A percentile compares a stretch with the other conserved stretches of the same genome.
These are phyloP conservation scores for Spongilla lacustris DNA, from an alignment of 37 sponge, comb jelly and placozoan genomes.

Conservation along the genomic window DNA sequence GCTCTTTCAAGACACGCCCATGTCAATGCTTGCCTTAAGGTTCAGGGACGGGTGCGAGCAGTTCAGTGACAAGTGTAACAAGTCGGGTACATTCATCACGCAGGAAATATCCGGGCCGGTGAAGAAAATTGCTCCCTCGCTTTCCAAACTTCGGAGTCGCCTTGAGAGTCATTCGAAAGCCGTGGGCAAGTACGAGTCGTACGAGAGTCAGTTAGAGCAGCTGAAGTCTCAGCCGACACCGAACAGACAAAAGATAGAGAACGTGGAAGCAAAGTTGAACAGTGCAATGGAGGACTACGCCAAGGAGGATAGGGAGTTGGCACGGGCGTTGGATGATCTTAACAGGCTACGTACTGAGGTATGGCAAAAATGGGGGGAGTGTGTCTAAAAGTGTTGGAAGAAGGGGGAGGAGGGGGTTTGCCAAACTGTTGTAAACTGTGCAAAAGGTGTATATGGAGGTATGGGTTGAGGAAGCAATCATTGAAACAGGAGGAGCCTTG, in stretches of 20 bases:
- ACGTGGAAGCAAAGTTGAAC: conserved; percentile 57
- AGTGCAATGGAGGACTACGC: conserved; percentile 55
- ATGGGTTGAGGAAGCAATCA: background rate
- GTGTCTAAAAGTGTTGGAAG: background rate
- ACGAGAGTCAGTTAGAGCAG: conserved; percentile 37
- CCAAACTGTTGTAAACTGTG: background rate
- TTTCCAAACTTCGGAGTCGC: conserved; percentile 45
- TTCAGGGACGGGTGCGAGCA: conserved; percentile 61
- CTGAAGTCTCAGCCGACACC: conserved; percentile 9
- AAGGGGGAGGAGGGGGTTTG: background rate
- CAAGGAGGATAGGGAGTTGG: conserved; percentile 46
- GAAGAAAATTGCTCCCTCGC: conserved; percentile 49
- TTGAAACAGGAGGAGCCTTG: background rate
- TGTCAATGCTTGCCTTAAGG: conserved; percentile 42
- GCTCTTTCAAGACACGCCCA: conserved; percentile 64
- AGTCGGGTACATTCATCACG: conserved; percentile 21
- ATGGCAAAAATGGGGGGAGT: background rate
- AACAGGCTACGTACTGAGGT: conserved; percentile 59
- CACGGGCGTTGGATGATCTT: conserved; percentile 46
- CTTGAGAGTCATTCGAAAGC: conserved; percentile 64
- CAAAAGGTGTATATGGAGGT: background rate
- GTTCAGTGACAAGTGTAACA: conserved; percentile 43
- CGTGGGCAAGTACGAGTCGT: conserved; percentile 40
- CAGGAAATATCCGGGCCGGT: conserved; percentile 48
- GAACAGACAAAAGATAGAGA: conserved; percentile 49